Percentiles rank a stretch among this genome's conserved stretches.
Conservation (phyloP, 2,113 vertebrate species). For the Thymallus thymallus region DNA sequence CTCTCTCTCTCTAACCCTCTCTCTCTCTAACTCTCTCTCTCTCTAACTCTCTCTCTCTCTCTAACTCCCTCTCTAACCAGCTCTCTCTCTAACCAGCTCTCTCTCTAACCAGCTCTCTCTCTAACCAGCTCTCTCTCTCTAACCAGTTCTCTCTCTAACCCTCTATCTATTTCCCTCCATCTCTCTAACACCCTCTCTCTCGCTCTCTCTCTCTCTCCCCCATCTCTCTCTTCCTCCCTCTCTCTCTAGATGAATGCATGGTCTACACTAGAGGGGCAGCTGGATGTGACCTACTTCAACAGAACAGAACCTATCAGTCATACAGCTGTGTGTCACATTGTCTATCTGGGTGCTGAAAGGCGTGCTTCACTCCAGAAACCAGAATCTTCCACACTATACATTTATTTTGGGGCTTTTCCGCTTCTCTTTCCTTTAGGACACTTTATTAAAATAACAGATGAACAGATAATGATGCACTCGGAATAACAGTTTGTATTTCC, state of each 20-base stretch:
- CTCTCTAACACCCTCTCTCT: neutral
- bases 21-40: too few relatives aligned
- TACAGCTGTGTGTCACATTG: conserved; percentile 50
- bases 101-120: neutral
- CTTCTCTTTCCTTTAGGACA: neutral
- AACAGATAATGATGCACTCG: neutral
- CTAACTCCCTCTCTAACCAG: too few relatives aligned
- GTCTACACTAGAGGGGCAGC: conserved; percentile 40
- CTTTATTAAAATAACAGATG: conserved; percentile 15
- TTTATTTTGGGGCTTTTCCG: neutral
- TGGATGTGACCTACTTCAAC: conserved; percentile 63
- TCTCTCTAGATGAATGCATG: conserved; percentile 7
- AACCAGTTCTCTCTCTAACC: neutral
- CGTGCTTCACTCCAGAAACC: neutral
- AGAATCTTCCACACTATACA: neutral
- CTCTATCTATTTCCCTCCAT: too few relatives aligned
- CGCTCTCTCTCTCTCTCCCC: neutral
- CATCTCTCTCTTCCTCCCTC: conserved; percentile 17
- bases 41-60: too few relatives aligned
- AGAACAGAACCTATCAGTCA: conserved; percentile 57
- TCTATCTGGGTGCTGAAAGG: conserved; percentile 26
- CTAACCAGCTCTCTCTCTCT: too few relatives aligned
- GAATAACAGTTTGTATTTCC: neutral
- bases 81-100: too few relatives aligned
- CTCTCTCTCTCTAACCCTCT: too few relatives aligned